A percentile compares a stretch with the other conserved stretches of the same genome.
Conservation (phyloP, 2,113 vertebrate species). For the Peromyscus californicus region DNA sequence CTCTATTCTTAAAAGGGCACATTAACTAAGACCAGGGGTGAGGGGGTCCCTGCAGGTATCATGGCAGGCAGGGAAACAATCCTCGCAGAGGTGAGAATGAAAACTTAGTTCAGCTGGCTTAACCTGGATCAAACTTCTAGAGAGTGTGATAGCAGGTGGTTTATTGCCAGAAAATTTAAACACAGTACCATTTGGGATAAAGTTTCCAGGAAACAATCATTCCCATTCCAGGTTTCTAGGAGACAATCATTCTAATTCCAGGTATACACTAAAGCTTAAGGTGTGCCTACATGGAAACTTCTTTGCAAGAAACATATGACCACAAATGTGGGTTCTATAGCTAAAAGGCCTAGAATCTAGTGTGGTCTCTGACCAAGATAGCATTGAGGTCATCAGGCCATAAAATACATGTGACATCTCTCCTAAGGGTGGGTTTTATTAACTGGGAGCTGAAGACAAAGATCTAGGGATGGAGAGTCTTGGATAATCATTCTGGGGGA, state of each 20-base stretch:
- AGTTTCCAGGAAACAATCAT: neutral
- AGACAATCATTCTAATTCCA: neutral
- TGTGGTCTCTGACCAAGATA: neutral
- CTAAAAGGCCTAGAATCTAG: neutral
- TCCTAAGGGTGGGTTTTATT: neutral
- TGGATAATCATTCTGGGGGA: neutral
- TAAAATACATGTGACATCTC: no score
- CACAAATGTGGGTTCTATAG: neutral
- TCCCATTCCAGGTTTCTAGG: neutral
- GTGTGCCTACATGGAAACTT: neutral
- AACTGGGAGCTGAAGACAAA: neutral
- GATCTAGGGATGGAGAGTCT: neutral
- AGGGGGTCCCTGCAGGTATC: neutral
- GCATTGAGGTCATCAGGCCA: neutral
- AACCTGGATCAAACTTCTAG: neutral
- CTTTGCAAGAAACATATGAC: neutral
- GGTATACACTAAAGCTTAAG: neutral
- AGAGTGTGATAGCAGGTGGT: neutral
- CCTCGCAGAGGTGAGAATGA: neutral
- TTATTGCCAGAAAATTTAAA: neutral
- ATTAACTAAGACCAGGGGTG: neutral
- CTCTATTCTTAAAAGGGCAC: neutral
- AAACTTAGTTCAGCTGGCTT: neutral
- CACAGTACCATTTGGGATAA: neutral
- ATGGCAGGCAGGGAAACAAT: neutral